phyloP scores from a whole-genome alignment of 2,797 vertebrate species.

The Coracias cyanogaster region DNA sequence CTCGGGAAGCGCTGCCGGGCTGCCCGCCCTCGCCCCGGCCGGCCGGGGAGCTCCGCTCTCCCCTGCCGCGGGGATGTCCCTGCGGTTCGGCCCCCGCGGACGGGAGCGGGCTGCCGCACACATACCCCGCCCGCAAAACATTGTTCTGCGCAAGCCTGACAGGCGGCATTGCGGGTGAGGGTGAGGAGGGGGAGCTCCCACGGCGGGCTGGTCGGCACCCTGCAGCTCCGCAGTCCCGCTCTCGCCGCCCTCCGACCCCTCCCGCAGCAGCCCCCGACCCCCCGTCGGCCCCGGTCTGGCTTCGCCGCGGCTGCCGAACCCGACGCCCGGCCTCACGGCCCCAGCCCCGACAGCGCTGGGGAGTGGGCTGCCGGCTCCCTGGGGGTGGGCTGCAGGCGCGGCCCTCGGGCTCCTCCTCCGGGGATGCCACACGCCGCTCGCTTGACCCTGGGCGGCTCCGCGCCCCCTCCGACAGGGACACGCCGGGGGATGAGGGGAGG shows the following conservation, averaged over 20 bases:
- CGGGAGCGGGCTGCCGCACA: not conserved
- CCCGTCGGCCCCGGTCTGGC: no score
- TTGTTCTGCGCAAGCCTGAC: not conserved
- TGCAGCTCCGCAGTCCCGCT: not conserved
- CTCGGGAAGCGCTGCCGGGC: not conserved
- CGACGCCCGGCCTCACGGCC: no score
- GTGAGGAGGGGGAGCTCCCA: not conserved
- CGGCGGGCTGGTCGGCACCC: not conserved
- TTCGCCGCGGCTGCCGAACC: not conserved
- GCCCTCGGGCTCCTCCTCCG: not conserved
- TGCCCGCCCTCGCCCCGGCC: not conserved
- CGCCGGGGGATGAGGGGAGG: no score
- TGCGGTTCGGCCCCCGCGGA: not conserved
- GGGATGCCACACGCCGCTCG: not conserved
- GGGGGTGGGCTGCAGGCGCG: not conserved
- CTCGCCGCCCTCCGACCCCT: not conserved
- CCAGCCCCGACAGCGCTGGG: no score
- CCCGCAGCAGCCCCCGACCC: no score
- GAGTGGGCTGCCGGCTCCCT: not conserved
- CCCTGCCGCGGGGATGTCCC: not conserved
- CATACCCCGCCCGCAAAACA: not conserved
- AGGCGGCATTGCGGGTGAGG: no score
- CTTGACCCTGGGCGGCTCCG: not conserved
- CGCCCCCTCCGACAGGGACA: not conserved
- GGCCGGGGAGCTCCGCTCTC: not conserved